A percentile compares a stretch with the other conserved stretches of the same genome.
phyloP scores from a whole-genome alignment of 2,888 invertebrate species.

The Lissocephala sabroskyi region DNA sequence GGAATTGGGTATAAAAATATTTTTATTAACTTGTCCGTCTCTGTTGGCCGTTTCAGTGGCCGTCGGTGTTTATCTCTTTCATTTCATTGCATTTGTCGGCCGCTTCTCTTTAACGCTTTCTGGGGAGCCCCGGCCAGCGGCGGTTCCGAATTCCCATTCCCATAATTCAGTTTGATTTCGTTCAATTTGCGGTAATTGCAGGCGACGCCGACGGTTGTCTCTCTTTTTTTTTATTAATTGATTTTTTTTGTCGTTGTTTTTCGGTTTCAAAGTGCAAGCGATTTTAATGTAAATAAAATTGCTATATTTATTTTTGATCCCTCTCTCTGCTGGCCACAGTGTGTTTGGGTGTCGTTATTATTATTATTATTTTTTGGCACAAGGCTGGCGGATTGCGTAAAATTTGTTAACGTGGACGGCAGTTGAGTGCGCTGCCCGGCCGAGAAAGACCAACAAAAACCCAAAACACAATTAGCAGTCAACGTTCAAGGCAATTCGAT shows the following conservation, averaged over 20 bases:
- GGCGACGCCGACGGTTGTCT: constrained; percentile 32
- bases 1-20: constrained; percentile 36
- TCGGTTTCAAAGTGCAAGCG: constrained; percentile 41
- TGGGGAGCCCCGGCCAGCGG: too few relatives aligned
- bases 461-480: too few relatives aligned
- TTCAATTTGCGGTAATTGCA: constrained; percentile 55
- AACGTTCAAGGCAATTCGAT: too few relatives aligned
- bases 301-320: constrained; percentile 37
- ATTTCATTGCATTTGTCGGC: not conserved
- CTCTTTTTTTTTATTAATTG: constrained; percentile 59
- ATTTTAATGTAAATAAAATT: constrained; percentile 48
- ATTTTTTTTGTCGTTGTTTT: constrained; percentile 50
- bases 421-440: too few relatives aligned
- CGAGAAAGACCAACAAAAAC: too few relatives aligned
- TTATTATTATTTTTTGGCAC: constrained; percentile 59
- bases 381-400: constrained; percentile 58
- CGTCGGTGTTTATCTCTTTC: not conserved
- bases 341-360: constrained; percentile 27
- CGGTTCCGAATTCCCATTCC: too few relatives aligned
- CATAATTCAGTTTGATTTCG: constrained; percentile 43
- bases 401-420: constrained; percentile 26
- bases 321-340: constrained; percentile 17
- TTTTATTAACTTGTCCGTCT: constrained; percentile 39
- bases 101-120: not conserved
- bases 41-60: not conserved